These are phyloP conservation scores for Diarsia dahlii DNA, from an alignment of 2,888 invertebrate species.

Conservation along the genomic window DNA sequence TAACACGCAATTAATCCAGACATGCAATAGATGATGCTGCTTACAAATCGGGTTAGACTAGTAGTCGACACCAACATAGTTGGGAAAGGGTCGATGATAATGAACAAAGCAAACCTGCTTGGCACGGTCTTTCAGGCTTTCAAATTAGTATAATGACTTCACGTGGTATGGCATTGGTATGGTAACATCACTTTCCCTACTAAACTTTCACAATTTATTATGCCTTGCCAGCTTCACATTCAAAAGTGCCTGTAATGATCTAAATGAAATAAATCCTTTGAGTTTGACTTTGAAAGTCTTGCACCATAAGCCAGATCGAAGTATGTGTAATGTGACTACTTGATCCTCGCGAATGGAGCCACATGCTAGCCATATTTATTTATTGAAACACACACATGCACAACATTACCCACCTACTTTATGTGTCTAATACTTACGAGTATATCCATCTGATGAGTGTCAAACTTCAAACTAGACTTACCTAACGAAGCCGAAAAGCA, in stretches of 20 bases:
- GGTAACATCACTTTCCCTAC: neutral
- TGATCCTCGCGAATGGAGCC: neutral
- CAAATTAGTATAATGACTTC: neutral
- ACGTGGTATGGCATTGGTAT: neutral
- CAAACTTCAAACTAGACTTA: too few species aligned
- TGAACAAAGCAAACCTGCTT: neutral
- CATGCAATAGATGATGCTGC: neutral
- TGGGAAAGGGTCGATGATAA: neutral
- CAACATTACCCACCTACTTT: neutral
- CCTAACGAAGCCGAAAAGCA: too few species aligned
- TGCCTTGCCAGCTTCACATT: too few species aligned
- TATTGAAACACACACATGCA: neutral
- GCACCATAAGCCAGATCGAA: neutral
- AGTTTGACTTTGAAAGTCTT: neutral
- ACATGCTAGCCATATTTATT: constrained; percentile 13
- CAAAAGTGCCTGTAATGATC: too few species aligned
- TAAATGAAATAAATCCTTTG: too few species aligned
- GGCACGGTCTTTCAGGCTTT: neutral
- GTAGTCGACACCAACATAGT: too few species aligned
- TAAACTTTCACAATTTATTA: too few species aligned
- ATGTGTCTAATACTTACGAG: neutral
- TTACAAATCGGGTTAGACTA: neutral
- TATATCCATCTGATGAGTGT: too few species aligned
- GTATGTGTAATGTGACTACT: neutral
- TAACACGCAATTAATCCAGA: neutral